phyloP scores from a whole-genome alignment of 1,140 invertebrate genomes.

The Bombus waltoni region DNA sequence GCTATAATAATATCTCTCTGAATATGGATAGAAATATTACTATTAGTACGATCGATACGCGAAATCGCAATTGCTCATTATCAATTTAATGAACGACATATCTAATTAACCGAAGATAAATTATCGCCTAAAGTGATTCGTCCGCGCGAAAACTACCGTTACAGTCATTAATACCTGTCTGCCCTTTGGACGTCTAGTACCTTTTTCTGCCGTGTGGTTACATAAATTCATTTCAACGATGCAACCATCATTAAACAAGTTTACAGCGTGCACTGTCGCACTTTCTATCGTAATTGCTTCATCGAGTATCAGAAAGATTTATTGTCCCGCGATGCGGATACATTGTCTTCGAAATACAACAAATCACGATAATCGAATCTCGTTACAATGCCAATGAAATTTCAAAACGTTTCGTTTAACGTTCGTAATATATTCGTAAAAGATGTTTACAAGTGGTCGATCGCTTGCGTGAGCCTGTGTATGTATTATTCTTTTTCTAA shows the following conservation, averaged over 20 bases:
- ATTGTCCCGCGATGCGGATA: not conserved
- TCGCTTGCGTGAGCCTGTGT: too few relatives aligned
- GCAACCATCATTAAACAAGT: not conserved
- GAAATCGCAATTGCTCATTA: not conserved
- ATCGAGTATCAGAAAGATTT: slow-evolving; percentile 4
- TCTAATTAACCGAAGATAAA: not conserved
- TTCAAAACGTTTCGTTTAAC: too few relatives aligned
- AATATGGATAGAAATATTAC: not conserved
- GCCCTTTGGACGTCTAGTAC: not conserved
- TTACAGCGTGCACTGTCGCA: slow-evolving; percentile 5
- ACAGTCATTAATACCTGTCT: slow-evolving; percentile 23
- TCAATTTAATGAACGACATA: not conserved
- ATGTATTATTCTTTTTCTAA: too few relatives aligned
- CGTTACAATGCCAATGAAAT: too few relatives aligned
- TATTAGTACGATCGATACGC: not conserved
- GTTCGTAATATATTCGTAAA: too few relatives aligned
- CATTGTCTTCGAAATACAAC: not conserved
- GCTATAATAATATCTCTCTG: not conserved
- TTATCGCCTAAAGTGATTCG: not conserved
- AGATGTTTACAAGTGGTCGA: too few relatives aligned
- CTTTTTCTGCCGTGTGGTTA: not conserved
- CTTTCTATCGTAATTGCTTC: slow-evolving; percentile 37
- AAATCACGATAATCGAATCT: too few relatives aligned
- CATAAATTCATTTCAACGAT: slow-evolving; percentile 14
- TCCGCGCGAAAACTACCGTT: not conserved